A percentile compares a stretch with the other conserved stretches of the same genome.
Conservation (phyloP, 2,113 vertebrate genomes). For the Lepus americanus region DNA sequence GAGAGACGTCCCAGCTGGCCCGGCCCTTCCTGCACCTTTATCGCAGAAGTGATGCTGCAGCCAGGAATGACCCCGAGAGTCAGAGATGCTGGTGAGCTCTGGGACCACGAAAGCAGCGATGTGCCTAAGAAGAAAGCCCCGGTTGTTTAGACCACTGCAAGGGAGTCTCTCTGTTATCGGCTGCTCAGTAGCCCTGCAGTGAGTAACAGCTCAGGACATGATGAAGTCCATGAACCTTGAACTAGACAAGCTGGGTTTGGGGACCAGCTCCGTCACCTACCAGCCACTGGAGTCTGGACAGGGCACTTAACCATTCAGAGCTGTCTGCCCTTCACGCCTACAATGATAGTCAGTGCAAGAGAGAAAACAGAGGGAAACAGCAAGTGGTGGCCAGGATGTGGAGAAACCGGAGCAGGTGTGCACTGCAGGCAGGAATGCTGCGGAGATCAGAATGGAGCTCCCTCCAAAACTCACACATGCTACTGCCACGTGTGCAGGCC, state of each 20-base stretch:
- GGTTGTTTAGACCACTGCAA: background rate
- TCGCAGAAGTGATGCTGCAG: background rate
- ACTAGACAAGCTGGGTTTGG: background rate
- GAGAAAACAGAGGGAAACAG: background rate
- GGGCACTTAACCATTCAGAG: background rate
- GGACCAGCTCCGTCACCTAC: background rate
- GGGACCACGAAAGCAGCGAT: background rate
- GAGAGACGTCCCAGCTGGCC: background rate
- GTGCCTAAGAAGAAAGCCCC: background rate
- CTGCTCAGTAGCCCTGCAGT: background rate
- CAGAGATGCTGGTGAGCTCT: no score
- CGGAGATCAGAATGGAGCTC: background rate
- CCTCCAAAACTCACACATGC: background rate
- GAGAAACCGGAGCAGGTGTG: background rate
- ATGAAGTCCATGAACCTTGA: background rate
- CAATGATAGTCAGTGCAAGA: background rate
- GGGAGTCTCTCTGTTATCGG: background rate
- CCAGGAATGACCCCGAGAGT: background rate
- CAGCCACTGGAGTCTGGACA: background rate
- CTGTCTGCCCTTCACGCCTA: background rate
- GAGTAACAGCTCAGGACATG: background rate
- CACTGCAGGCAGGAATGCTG: background rate
- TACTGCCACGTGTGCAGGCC: background rate
- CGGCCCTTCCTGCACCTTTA: slow-evolving; percentile 13
- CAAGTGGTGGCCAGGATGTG: background rate